Evolutionary conservation across 2,888 invertebrate genomes (phyloP), one percentile per base, ranked within the genome.

Genomic region (Glaucopsyche alexis): DNA sequence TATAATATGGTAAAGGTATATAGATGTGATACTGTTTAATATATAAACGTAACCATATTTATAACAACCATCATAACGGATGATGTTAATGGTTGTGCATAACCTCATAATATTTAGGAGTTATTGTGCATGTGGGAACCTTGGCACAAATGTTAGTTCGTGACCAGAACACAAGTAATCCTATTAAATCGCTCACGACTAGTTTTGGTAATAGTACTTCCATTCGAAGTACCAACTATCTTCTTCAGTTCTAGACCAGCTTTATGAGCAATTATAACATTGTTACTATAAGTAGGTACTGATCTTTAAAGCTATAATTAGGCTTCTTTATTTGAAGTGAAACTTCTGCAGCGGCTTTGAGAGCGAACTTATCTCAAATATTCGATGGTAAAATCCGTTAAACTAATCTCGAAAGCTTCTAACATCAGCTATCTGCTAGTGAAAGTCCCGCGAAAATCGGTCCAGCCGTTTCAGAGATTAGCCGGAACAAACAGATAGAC

Each of bases 111-210:
- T 72, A 76, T 64, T 75, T 74, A 76, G 74, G 77, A 65, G 75
- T 79, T 79, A 78, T 81, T 78, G 80, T 82, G 82, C 84, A 84
- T 81, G 73, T 75, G 73, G 69, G 78, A 82, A 81, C 89, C 89
- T 89, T 89, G 89, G 85, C 89, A 86, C 81, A 78, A 82, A 84
- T 88, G 81, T 80, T 80, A 77, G 74, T 72, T 87, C 84, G 86
- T 87, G 87, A 85, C 85, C 81, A 79, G 83, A 83, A 79, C 81
- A 79, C 79, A 80, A 83, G 80, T 82, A 82, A 84, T 84, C 80
- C 81, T 81, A 85, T 82, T 84, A 80, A 49, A 78, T 77, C 74
- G 74, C 78, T 80, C 81, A 80, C 80, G 80, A 81, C 74, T 74
- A 75, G 73, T 65, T 65, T 40, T 3, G 65, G 65, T 65, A 65